These are phyloP conservation scores for Sphaerophoria taeniata DNA, from an alignment of 2,888 invertebrate species.

Conservation along the genomic window DNA sequence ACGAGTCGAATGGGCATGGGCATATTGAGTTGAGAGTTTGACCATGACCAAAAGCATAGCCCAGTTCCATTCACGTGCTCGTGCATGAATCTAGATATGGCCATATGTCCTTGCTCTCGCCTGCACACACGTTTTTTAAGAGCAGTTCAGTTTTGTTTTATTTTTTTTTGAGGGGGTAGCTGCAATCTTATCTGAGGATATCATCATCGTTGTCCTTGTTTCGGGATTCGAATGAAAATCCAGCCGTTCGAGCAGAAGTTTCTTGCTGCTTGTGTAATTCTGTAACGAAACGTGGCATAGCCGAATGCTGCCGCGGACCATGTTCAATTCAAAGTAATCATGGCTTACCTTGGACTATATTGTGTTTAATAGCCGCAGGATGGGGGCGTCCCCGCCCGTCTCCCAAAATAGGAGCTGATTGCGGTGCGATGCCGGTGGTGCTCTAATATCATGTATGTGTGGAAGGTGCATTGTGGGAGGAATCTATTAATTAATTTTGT, in stretches of 20 bases:
- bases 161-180: slow-evolving; percentile 33
- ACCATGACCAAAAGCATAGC: slow-evolving; percentile 58
- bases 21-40: slow-evolving; percentile 34
- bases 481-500: slow-evolving; percentile 63
- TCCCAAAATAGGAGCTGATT: not conserved
- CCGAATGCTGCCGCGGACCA: slow-evolving; percentile 22
- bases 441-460: not conserved
- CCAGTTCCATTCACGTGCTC: not conserved
- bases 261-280: slow-evolving; percentile 23
- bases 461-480: not conserved
- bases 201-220: slow-evolving; percentile 42
- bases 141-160: slow-evolving; percentile 38
- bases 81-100: not conserved
- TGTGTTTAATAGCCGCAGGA: slow-evolving; percentile 66
- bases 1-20: slow-evolving; percentile 24
- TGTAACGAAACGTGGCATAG: slow-evolving; percentile 15
- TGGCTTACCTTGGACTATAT: slow-evolving; percentile 70
- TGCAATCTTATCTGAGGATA: slow-evolving; percentile 66
- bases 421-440: not conserved
- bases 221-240: slow-evolving; percentile 53
- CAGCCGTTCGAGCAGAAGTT: slow-evolving; percentile 33
- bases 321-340: slow-evolving; percentile 67
- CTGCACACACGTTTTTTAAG: slow-evolving; percentile 47
- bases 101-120: not conserved
- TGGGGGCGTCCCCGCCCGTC: not conserved